A percentile compares a stretch with the other conserved stretches of the same genome.
phyloP scores from a whole-genome alignment of 1,140 invertebrate genomes.

The Zaprionus davidi region DNA sequence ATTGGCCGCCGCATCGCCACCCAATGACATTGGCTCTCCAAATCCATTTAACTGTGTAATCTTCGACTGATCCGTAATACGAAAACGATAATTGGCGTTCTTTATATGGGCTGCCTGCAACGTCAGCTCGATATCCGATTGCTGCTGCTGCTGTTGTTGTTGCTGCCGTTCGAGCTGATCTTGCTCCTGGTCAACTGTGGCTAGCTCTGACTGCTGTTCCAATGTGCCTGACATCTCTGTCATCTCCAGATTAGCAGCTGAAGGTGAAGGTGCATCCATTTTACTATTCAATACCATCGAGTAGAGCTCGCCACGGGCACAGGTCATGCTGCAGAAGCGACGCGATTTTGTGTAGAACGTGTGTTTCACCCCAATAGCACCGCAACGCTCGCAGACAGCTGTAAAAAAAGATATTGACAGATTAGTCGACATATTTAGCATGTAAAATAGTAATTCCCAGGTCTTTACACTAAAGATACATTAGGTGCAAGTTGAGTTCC shows the following conservation, averaged over 20 bases:
- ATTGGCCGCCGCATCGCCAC: constrained; percentile 66
- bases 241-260: constrained; percentile 44
- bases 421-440: neutral
- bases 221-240: constrained; percentile 20
- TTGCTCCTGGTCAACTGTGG: neutral
- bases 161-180: constrained; percentile 32
- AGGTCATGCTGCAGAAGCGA: constrained; percentile 91
- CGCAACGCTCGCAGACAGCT: constrained; percentile 95
- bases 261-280: constrained; percentile 61
- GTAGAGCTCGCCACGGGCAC: constrained; percentile 87
- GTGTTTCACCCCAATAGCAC: constrained; percentile 94
- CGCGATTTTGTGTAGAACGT: constrained; percentile 95
- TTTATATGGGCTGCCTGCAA: constrained; percentile 78
- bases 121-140: constrained; percentile 75
- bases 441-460: too few species aligned
- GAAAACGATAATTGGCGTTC: constrained; percentile 83
- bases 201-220: constrained; percentile 1
- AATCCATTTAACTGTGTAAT: constrained; percentile 81
- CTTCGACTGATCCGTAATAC: constrained; percentile 82
- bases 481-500: too few species aligned
- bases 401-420: constrained; percentile 11
- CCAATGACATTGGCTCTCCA: constrained; percentile 73
- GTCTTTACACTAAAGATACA: too few species aligned
- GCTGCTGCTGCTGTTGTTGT: constrained; percentile 51
- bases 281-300: constrained; percentile 83